A percentile compares a stretch with the other conserved stretches of the same genome.
phyloP scores from a whole-genome alignment of 2,888 invertebrate species.

The Megastigmus dorsalis region DNA sequence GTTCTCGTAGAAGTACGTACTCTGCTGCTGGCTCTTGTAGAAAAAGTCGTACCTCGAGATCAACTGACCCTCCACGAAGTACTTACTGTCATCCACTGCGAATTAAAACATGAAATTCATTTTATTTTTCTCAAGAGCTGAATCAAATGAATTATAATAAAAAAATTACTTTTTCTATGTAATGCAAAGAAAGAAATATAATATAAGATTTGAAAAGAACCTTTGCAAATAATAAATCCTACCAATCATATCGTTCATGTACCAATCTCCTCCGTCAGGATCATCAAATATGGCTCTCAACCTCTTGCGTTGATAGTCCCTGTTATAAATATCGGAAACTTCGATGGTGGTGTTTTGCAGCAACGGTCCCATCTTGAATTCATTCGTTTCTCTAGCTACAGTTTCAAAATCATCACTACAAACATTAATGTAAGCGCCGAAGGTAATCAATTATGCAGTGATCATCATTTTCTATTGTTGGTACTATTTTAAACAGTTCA shows the following conservation, averaged over 20 bases:
- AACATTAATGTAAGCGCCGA: too few species aligned
- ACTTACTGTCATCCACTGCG: neutral
- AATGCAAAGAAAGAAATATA: too few species aligned
- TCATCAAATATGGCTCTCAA: slow-evolving; percentile 8
- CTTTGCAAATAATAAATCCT: neutral
- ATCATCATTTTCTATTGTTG: too few species aligned
- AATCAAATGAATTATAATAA: neutral
- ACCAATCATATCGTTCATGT: neutral
- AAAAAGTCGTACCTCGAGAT: slow-evolving; percentile 22
- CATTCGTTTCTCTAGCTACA: neutral
- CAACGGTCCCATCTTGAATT: neutral
- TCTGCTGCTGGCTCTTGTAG: neutral
- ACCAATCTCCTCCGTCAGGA: neutral
- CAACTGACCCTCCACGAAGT: slow-evolving; percentile 13
- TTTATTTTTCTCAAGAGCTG: neutral
- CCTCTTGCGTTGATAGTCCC: slow-evolving; percentile 9
- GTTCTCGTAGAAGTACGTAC: slow-evolving; percentile 20
- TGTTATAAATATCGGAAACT: slow-evolving; percentile 2
- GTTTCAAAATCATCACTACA: too few species aligned
- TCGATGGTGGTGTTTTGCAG: slow-evolving; percentile 6
- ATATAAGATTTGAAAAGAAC: too few species aligned
- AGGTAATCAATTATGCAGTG: too few species aligned
- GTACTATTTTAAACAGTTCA: too few species aligned
- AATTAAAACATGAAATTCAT: neutral
- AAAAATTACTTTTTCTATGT: too few species aligned